A percentile compares a stretch with the other conserved stretches of the same genome.
Evolutionary conservation across 1,140 invertebrate genomes (phyloP).

Genomic region (Thalassaphorura encarpata): DNA sequence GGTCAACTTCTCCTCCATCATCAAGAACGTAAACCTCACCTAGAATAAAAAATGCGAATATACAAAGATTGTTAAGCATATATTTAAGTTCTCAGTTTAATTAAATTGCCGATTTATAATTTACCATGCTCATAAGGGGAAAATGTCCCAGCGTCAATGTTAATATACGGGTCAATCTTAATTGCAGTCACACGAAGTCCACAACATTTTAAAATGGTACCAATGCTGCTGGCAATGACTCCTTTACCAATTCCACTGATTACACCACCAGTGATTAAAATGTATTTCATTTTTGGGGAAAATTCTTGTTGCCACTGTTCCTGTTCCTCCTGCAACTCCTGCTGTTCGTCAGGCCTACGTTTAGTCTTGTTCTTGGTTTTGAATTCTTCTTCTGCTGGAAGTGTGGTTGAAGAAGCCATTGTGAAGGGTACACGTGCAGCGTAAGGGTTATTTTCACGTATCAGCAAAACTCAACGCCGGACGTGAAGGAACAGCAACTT

Average conservation of each 20-base stretch:
- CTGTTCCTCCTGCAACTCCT: too few relatives aligned
- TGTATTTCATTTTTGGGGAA: conserved; percentile 99
- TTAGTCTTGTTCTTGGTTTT: too few relatives aligned
- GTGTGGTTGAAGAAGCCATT: too few relatives aligned
- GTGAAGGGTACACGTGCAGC: too few relatives aligned
- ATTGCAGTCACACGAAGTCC: conserved; percentile 90
- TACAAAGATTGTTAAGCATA: conserved; percentile 13
- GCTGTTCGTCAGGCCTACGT: too few relatives aligned
- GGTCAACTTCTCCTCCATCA: conserved; percentile 98
- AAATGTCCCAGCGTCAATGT: conserved; percentile 97
- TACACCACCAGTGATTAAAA: conserved; percentile 93
- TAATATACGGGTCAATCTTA: conserved; percentile 99
- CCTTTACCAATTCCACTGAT: conserved; percentile 98
- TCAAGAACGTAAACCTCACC: conserved; percentile 98
- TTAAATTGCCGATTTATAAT: not conserved
- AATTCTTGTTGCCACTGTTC: too few relatives aligned
- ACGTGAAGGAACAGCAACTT: too few relatives aligned
- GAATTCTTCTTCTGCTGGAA: too few relatives aligned
- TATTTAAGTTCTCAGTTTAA: not conserved
- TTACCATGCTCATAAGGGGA: conserved; percentile 97
- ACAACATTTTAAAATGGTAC: conserved; percentile 84
- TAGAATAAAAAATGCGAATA: conserved; percentile 41
- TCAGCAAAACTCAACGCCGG: too few relatives aligned
- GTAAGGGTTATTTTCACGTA: too few relatives aligned
- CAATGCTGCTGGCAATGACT: conserved; percentile 90